These are phyloP conservation scores for Piaya cayana DNA, from an alignment of 2,113 vertebrate genomes.

Conservation along the genomic window DNA sequence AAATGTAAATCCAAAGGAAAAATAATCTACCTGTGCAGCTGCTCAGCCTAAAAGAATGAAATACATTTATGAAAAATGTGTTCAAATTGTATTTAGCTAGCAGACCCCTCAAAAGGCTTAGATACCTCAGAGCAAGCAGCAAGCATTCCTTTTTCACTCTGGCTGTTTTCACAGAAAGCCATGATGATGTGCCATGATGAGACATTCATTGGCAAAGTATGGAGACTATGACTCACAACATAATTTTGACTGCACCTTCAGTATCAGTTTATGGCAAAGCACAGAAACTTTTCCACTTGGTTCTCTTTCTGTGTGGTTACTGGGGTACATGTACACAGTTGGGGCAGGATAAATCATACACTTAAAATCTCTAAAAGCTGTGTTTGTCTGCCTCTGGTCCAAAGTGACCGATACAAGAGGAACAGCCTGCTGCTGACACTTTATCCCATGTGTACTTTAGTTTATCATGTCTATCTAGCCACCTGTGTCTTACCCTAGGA, in stretches of 20 bases:
- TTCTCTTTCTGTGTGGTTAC: background rate
- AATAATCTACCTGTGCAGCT: background rate
- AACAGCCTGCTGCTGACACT: background rate
- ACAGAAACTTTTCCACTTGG: background rate
- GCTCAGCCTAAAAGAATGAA: background rate
- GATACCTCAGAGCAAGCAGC: background rate
- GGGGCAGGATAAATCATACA: background rate
- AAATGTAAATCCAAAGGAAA: background rate
- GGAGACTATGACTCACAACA: background rate
- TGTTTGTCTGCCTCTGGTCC: background rate
- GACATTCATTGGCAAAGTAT: background rate
- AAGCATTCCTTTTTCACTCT: background rate
- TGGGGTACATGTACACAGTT: background rate
- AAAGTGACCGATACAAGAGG: rapidly evolving
- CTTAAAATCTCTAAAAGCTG: background rate
- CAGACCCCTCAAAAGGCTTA: background rate
- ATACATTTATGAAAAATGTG: background rate
- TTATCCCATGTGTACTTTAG: background rate
- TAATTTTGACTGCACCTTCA: background rate
- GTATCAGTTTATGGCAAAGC: background rate
- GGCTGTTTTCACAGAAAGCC: background rate
- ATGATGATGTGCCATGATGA: background rate
- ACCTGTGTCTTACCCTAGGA: background rate
- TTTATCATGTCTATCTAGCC: background rate
- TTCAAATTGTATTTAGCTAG: background rate